Percentiles rank a stretch among this genome's conserved stretches.
Evolutionary conservation across 1,140 invertebrate genomes (phyloP).

Genomic region (Agraylea sexmaculata): DNA sequence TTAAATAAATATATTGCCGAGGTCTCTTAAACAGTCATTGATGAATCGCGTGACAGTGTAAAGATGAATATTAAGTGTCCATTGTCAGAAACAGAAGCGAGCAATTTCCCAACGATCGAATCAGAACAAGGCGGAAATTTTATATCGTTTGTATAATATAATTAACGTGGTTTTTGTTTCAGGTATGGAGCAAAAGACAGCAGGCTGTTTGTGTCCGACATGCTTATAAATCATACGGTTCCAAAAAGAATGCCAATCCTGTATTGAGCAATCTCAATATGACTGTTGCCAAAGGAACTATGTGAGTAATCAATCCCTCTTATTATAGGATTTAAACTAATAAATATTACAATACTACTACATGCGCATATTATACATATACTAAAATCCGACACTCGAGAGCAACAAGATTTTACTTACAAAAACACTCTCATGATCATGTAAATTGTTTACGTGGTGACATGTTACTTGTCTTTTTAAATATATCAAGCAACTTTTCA

Average conservation of each 20-base stretch:
- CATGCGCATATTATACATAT: too few relatives aligned
- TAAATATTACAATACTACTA: too few relatives aligned
- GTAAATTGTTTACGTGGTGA: too few relatives aligned
- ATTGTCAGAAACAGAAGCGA: not conserved
- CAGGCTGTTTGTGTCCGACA: conserved; percentile 73
- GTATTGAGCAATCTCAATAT: conserved; percentile 79
- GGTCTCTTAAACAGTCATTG: not conserved
- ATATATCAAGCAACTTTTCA: too few relatives aligned
- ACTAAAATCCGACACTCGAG: too few relatives aligned
- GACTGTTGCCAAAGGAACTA: conserved; percentile 83
- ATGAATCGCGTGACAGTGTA: not conserved
- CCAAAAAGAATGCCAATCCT: conserved; percentile 66
- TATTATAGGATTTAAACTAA: too few relatives aligned
- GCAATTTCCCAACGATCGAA: too few relatives aligned
- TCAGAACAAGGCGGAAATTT: not conserved
- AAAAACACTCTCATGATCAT: too few relatives aligned
- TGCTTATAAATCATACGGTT: conserved; percentile 79
- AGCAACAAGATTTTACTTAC: too few relatives aligned
- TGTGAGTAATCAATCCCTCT: too few relatives aligned
- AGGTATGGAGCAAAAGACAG: conserved; percentile 50
- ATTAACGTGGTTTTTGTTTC: conserved; percentile 2
- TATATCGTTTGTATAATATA: not conserved
- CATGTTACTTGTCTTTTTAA: too few relatives aligned
- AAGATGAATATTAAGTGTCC: not conserved
- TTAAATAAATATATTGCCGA: not conserved